Evolutionary conservation across 2,113 vertebrate species (phyloP), one percentile per base, ranked within the genome.

Genomic region (Tetraodon nigroviridis): DNA sequence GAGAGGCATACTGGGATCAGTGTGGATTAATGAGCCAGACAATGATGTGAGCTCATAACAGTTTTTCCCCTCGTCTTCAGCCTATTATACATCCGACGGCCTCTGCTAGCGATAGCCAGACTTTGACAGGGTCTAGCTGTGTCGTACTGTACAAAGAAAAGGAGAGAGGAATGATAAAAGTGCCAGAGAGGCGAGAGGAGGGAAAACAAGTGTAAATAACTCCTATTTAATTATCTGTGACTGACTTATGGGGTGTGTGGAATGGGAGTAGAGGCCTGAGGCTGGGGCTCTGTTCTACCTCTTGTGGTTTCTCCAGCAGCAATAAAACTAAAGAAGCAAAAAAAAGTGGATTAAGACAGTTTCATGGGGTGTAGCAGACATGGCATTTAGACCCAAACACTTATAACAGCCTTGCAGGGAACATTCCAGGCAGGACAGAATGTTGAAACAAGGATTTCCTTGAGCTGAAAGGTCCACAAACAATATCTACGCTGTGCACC

Each of bases 201-300:
- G 76, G 84, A 84, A 84, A 84, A 87, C 55, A 71, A 84, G 86
- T 86, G 88, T 90, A 90, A 90, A 91, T 91, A 91, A 90, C 85
- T 90, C 85, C 82, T 83, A 89, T 90, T 89, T 91, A 90, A 90
- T 91, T 90, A 89, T 88, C 89, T 91, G 90, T 86, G 88, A 86
- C 86, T 92, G 90, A 92, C 87, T 88, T 91, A 92, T 90, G 89
- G 88, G 88, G 87, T 90, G 89, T 87, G 86, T 84, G 88, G 87
- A 88, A 87, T 87, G 89, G 85, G 89, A 85, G 84, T 81, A 81
- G 86, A 84, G 87, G 86, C 90, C 82, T 73, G 70, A 76, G 84
- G 86, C 86, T 80, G 78, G 74, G 81, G 84, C 82, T 84, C 82
- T 84, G 85, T 82, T 83, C 64, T 72, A 81, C 75, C 73, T 84